These are phyloP conservation scores for Polydrusus cervinus DNA, from an alignment of 2,888 invertebrate genomes.

Conservation along the genomic window DNA sequence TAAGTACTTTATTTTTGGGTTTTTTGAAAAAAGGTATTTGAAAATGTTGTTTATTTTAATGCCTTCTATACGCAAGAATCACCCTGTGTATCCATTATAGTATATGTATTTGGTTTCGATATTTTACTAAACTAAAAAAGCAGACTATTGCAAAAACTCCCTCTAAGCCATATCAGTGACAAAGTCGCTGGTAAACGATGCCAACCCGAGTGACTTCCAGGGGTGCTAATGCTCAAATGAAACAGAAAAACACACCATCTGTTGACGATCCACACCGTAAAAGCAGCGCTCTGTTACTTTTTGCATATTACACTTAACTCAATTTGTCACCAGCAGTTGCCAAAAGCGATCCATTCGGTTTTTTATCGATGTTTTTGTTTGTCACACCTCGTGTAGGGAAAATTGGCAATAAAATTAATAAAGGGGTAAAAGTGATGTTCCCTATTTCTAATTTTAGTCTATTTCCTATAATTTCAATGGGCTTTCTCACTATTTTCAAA, in stretches of 20 bases:
- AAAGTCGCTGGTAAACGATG: constrained; percentile 55
- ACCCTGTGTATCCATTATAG: no score
- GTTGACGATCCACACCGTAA: constrained; percentile 69
- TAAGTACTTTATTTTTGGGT: no score
- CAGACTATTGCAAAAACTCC: constrained; percentile 35
- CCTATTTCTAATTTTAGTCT: no score
- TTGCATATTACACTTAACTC: constrained; percentile 66
- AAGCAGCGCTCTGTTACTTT: constrained; percentile 60
- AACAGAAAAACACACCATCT: constrained; percentile 73
- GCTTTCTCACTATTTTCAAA: no score
- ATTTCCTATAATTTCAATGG: no score
- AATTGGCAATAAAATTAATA: not conserved
- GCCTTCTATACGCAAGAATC: no score
- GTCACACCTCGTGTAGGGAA: constrained; percentile 29
- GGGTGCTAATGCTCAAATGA: constrained; percentile 73
- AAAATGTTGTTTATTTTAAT: no score
- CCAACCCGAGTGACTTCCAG: constrained; percentile 47
- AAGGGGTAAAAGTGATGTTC: not conserved
- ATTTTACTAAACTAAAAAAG: not conserved
- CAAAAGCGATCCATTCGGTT: constrained; percentile 54
- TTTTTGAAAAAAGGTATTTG: no score
- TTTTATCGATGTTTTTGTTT: constrained; percentile 41
- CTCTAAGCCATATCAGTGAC: constrained; percentile 58
- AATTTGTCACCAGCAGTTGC: constrained; percentile 61
- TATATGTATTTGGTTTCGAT: no score